These are phyloP conservation scores for Cybosia mesomella DNA, from an alignment of 2,888 invertebrate genomes.

Conservation along the genomic window DNA sequence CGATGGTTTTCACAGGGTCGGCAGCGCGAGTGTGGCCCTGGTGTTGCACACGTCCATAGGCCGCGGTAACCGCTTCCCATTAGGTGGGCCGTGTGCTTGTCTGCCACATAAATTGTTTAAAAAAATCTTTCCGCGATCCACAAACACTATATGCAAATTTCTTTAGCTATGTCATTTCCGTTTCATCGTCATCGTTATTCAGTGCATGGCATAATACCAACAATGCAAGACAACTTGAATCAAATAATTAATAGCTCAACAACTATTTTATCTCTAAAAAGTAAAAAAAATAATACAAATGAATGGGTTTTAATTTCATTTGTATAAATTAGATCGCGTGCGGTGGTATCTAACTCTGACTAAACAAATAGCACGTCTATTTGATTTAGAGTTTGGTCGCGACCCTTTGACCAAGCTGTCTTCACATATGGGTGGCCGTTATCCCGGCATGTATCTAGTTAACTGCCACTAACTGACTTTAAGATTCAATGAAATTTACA, in stretches of 20 bases:
- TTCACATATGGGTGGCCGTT: slow-evolving; percentile 77
- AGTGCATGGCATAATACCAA: background rate
- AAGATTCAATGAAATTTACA: slow-evolving; percentile 49
- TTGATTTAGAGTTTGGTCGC: slow-evolving; percentile 66
- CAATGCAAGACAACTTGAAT: background rate
- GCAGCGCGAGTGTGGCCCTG: no score
- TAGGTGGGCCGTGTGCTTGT: no score
- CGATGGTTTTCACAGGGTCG: no score
- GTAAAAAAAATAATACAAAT: slow-evolving; percentile 34
- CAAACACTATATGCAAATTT: background rate
- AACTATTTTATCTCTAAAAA: slow-evolving; percentile 17
- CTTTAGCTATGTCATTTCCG: background rate
- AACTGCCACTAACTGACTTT: slow-evolving; percentile 57
- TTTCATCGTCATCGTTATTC: background rate
- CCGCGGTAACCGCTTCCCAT: no score
- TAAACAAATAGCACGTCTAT: slow-evolving; percentile 74
- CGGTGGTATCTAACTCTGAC: slow-evolving; percentile 60
- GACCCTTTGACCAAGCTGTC: slow-evolving; percentile 62
- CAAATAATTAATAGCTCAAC: no score
- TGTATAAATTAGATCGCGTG: slow-evolving; percentile 47
- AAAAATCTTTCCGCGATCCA: background rate
- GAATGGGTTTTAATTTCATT: slow-evolving; percentile 45
- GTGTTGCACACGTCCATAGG: no score
- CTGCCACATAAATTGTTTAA: no score
- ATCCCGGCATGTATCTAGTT: slow-evolving; percentile 64